A percentile compares a stretch with the other conserved stretches of the same genome.
Conservation (phyloP, 2,113 vertebrate species). For the Prochilodus magdalenae region DNA sequence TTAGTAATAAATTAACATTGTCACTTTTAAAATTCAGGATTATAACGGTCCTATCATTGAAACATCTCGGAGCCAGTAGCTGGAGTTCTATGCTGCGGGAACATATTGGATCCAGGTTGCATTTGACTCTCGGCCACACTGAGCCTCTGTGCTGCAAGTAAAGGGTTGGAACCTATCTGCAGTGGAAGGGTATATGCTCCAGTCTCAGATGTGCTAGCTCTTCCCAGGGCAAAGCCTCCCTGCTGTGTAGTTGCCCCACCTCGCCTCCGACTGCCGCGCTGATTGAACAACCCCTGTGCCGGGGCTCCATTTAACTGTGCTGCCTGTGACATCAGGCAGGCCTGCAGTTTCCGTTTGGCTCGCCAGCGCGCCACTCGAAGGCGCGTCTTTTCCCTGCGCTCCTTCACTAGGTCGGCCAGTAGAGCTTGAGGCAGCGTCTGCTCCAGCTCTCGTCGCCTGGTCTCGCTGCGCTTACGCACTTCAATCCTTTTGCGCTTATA, state of each 20-base stretch:
- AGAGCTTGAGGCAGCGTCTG: constrained; percentile 77
- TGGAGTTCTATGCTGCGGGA: constrained; percentile 48
- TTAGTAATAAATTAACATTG: background rate
- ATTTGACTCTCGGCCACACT: constrained; percentile 36
- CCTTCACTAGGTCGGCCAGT: constrained; percentile 72
- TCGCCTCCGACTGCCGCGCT: constrained; percentile 30
- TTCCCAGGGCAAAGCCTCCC: constrained; percentile 27
- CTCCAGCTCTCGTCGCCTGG: constrained; percentile 73
- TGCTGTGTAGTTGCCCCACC: constrained; percentile 45
- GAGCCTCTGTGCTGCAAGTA: constrained; percentile 26
- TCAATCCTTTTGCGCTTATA: constrained; percentile 74
- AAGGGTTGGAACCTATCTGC: constrained; percentile 34
- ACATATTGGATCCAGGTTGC: constrained; percentile 53
- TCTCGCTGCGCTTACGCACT: constrained; percentile 68
- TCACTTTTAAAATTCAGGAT: background rate
- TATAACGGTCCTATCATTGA: constrained; percentile 42
- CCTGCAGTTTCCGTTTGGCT: constrained; percentile 65
- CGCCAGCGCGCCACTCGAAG: constrained; percentile 66
- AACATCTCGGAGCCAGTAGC: constrained; percentile 51
- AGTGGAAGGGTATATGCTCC: constrained; percentile 42
- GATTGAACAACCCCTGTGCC: constrained; percentile 23
- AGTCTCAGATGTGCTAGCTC: constrained; percentile 10
- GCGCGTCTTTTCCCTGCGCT: constrained; percentile 65
- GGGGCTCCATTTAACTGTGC: constrained; percentile 45
- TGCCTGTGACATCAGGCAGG: constrained; percentile 59